Evolutionary conservation across 2,797 vertebrate genomes (phyloP).

Genomic region (Crocodylus rhombifer): DNA sequence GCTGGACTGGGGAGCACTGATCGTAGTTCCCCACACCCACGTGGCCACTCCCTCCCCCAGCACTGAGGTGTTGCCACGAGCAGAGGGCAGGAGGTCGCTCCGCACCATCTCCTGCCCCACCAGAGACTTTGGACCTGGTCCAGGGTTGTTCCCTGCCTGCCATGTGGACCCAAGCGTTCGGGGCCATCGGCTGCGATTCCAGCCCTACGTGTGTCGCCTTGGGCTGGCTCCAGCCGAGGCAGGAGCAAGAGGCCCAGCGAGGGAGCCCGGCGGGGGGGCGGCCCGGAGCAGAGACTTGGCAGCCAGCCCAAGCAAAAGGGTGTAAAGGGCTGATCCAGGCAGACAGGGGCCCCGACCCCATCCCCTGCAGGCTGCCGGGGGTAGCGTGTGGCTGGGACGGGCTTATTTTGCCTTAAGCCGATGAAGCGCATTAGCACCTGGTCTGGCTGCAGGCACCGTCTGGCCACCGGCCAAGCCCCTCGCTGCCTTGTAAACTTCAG

Average conservation of each 20-base stretch:
- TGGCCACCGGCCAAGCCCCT: not conserved
- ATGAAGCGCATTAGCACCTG: not conserved
- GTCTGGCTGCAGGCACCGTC: not conserved
- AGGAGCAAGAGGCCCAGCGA: too few species aligned
- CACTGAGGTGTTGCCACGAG: not conserved
- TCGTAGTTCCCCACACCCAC: not conserved
- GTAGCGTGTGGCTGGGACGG: too few species aligned
- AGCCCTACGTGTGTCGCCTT: not conserved
- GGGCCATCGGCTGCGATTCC: not conserved
- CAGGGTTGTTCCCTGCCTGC: not conserved
- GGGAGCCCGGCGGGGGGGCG: not conserved
- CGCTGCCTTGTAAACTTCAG: not conserved
- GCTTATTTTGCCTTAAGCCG: not conserved
- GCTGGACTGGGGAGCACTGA: not conserved
- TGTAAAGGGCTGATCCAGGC: not conserved
- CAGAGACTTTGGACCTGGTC: not conserved
- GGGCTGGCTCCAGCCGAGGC: too few species aligned
- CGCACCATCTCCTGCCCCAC: not conserved
- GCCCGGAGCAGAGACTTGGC: not conserved
- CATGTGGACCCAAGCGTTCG: too few species aligned
- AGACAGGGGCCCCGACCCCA: too few species aligned
- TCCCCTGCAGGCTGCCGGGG: not conserved
- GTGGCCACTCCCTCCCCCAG: not conserved
- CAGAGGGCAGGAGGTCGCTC: not conserved
- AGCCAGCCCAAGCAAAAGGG: not conserved